A percentile compares a stretch with the other conserved stretches of the same genome.
Conservation (phyloP, 2,113 vertebrate species). For the Otus sunia region DNA sequence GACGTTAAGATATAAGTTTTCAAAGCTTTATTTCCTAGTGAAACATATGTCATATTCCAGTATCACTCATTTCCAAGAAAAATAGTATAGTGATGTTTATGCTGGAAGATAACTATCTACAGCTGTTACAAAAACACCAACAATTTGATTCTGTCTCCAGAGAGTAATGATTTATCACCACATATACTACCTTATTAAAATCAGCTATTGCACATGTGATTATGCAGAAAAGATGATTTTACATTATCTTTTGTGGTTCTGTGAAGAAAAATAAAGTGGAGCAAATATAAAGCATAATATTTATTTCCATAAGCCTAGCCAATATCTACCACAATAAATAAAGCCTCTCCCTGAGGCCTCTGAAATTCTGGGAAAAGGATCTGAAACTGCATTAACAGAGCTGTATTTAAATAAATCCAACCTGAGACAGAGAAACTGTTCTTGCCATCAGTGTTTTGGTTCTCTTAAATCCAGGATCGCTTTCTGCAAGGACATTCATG, state of each 20-base stretch:
- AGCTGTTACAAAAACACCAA: not conserved
- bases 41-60: not conserved
- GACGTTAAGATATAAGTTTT: not conserved
- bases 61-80: not conserved
- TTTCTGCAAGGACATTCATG: slow-evolving; percentile 96
- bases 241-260: not conserved
- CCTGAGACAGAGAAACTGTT: slow-evolving; percentile 94
- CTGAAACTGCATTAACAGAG: not conserved
- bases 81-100: not conserved
- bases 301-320: not conserved
- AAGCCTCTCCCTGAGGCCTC: not conserved
- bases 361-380: not conserved
- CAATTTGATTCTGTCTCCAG: not conserved
- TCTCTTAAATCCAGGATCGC: slow-evolving; percentile 93
- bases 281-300: not conserved
- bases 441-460: slow-evolving; percentile 96
- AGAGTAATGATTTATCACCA: not conserved
- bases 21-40: not conserved
- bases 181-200: not conserved
- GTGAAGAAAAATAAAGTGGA: not conserved
- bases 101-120: not conserved
- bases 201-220: not conserved
- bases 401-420: slow-evolving; percentile 40
- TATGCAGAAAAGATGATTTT: not conserved
- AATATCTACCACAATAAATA: not conserved